phyloP scores from a whole-genome alignment of 2,888 invertebrate genomes.

The Lamproptera curius region DNA sequence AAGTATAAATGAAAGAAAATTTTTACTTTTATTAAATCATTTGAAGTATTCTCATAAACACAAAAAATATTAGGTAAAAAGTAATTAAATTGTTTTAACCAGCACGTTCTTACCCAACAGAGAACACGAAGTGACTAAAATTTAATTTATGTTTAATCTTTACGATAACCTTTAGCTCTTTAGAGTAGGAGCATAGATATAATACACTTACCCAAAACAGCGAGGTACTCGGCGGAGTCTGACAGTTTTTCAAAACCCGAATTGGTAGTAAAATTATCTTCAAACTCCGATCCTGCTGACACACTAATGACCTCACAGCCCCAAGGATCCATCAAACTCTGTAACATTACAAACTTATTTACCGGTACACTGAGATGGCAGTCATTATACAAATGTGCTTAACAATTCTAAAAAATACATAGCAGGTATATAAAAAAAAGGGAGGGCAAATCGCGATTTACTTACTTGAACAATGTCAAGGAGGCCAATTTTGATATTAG shows the following conservation, averaged over 20 bases:
- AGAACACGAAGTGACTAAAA: not conserved
- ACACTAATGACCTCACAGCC: conserved; percentile 49
- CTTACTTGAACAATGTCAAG: conserved; percentile 6
- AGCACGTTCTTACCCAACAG: conserved; percentile 7
- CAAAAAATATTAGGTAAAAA: no score
- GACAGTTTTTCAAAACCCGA: conserved; percentile 63
- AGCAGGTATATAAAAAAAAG: no score
- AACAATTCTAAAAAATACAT: not conserved
- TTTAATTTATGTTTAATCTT: conserved; percentile 13
- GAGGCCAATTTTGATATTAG: not conserved
- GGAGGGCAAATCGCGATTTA: conserved; percentile 12
- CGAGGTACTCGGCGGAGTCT: conserved; percentile 82
- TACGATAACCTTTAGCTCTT: conserved; percentile 14
- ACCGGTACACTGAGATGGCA: not conserved
- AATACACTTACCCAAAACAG: conserved; percentile 78
- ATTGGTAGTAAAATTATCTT: conserved; percentile 77
- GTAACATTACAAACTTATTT: conserved; percentile 11
- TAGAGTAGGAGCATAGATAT: not conserved
- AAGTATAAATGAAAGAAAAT: no score
- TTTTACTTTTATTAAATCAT: no score
- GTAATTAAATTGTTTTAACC: no score
- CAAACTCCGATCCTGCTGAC: conserved; percentile 60
- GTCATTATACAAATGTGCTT: not conserved
- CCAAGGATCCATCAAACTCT: conserved; percentile 76
- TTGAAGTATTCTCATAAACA: no score